Conservation (phyloP, 1,140 invertebrate species). For the Charaxes varanes region DNA sequence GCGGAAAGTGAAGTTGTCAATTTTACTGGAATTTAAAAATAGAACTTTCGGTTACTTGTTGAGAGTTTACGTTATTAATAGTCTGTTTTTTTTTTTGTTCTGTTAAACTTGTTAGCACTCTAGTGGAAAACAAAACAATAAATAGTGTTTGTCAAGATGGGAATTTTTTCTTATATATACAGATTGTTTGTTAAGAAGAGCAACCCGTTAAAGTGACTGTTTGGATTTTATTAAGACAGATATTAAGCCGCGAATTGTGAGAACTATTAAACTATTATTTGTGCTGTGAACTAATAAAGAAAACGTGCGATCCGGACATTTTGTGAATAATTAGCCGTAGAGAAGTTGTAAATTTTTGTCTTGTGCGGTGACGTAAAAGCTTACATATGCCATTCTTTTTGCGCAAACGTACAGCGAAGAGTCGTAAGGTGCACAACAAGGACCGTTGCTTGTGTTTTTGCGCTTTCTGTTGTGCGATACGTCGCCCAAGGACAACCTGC, state of each 20-base stretch:
- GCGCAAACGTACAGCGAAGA: constrained; percentile 34
- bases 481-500: constrained; percentile 43
- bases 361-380: constrained; percentile 39
- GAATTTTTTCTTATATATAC: constrained; percentile 56
- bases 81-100: too few species aligned
- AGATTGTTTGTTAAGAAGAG: constrained; percentile 58
- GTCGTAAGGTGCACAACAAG: constrained; percentile 48
- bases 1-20: constrained; percentile 4
- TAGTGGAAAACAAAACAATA: too few species aligned
- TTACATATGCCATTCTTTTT: constrained; percentile 62
- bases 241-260: background rate
- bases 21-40: background rate
- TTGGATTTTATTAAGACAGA: background rate
- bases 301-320: too few species aligned
- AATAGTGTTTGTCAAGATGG: too few species aligned
- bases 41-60: constrained; percentile 1
- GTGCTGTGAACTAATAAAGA: background rate
- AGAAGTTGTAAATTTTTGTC: constrained; percentile 2
- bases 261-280: constrained; percentile 4
- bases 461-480: constrained; percentile 42
- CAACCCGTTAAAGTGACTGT: constrained; percentile 15
- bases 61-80: too few species aligned
- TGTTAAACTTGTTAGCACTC: too few species aligned
- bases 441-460: constrained; percentile 47
- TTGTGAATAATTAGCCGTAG: background rate